These are phyloP conservation scores for Radopholus similis DNA, from an alignment of 1,140 invertebrate species.

Conservation along the genomic window DNA sequence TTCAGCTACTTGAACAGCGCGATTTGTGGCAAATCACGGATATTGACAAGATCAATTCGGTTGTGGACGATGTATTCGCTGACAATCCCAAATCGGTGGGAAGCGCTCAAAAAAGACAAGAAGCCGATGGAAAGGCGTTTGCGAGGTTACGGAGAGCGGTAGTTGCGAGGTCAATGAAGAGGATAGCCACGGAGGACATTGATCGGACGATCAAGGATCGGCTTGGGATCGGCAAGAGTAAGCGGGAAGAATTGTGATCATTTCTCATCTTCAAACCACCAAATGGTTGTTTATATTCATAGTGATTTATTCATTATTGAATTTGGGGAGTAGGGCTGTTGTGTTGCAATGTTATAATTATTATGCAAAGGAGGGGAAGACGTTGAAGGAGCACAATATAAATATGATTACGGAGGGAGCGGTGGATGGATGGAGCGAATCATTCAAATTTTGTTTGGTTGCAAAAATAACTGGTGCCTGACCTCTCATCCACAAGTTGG, in stretches of 20 bases:
- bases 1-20: slow-evolving; percentile 15
- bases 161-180: not conserved
- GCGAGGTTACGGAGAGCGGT: slow-evolving; percentile 1
- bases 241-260: not conserved
- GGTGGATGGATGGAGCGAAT: too few species aligned
- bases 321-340: not conserved
- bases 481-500: too few species aligned
- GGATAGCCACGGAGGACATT: slow-evolving; percentile 7
- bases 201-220: not conserved
- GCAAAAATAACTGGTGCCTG: too few species aligned
- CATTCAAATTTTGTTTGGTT: too few species aligned
- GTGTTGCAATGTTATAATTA: too few species aligned
- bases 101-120: not conserved
- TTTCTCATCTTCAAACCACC: not conserved
- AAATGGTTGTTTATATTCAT: not conserved
- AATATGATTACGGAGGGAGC: not conserved
- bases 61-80: not conserved
- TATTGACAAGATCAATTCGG: not conserved
- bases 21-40: slow-evolving; percentile 21
- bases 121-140: not conserved
- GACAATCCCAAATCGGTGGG: not conserved
- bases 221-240: not conserved
- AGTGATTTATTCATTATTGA: not conserved
- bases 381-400: not conserved
- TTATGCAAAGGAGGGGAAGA: not conserved